These are phyloP conservation scores for Choristoneura fumiferana DNA, from an alignment of 1,140 invertebrate genomes.

Conservation along the genomic window DNA sequence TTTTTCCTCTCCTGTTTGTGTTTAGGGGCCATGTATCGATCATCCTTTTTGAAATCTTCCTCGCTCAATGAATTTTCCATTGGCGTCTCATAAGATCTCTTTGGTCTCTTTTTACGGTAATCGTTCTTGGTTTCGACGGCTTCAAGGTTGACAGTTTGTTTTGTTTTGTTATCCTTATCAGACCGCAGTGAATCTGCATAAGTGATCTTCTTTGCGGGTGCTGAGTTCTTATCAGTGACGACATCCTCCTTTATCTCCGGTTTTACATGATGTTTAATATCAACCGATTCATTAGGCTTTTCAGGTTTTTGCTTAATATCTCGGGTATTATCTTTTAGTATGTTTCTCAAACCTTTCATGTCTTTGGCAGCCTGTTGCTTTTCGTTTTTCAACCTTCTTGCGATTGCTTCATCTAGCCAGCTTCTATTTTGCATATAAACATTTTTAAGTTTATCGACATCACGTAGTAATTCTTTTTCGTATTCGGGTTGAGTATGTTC, in stretches of 20 bases:
- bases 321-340: conserved; percentile 19
- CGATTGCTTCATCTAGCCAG: conserved; percentile 60
- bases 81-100: conserved; percentile 29
- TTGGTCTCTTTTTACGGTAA: conserved; percentile 34
- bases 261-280: conserved; percentile 18
- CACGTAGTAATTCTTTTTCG: conserved; percentile 57
- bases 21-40: conserved; percentile 51
- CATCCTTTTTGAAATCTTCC: conserved; percentile 58
- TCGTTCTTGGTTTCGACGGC: conserved; percentile 27
- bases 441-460: conserved; percentile 54
- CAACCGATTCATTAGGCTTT: not conserved
- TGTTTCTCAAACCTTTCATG: conserved; percentile 37
- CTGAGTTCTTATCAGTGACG: not conserved
- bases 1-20: conserved; percentile 55
- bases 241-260: conserved; percentile 1
- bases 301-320: not conserved
- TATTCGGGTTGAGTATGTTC: conserved; percentile 37
- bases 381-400: conserved; percentile 50
- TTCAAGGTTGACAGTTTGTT: conserved; percentile 25
- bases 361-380: conserved; percentile 25
- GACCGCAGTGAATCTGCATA: conserved; percentile 59
- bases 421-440: conserved; percentile 62
- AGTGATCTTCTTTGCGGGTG: conserved; percentile 35
- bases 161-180: conserved; percentile 28
- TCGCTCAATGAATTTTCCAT: conserved; percentile 39